phyloP scores from a whole-genome alignment of 2,888 invertebrate genomes.

The Mesorhabditis belari region DNA sequence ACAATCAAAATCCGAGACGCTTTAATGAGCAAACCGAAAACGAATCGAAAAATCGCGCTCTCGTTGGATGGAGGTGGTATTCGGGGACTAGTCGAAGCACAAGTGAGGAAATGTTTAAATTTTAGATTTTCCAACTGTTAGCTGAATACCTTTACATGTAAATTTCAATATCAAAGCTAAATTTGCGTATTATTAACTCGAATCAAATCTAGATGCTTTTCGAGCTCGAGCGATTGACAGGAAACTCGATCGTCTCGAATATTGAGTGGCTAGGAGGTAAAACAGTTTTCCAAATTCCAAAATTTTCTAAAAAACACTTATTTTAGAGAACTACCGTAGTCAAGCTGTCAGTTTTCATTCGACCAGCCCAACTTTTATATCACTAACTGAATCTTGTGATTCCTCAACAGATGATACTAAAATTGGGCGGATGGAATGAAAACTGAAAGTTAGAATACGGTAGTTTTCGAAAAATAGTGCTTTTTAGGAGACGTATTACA shows the following conservation, averaged over 20 bases:
- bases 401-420: too few species aligned
- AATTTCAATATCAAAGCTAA: background rate
- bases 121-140: background rate
- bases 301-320: too few species aligned
- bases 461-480: too few species aligned
- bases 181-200: background rate
- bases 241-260: constrained; percentile 66
- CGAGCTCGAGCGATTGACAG: constrained; percentile 24
- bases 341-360: too few species aligned
- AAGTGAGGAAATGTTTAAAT: constrained; percentile 17
- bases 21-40: background rate
- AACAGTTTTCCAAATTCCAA: constrained; percentile 1
- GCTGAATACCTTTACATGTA: background rate
- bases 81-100: constrained; percentile 37
- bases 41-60: background rate
- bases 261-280: constrained; percentile 89
- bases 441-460: constrained; percentile 1
- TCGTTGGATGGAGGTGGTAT: constrained; percentile 45
- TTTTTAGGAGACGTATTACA: too few species aligned
- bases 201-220: constrained; percentile 25
- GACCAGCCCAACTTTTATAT: too few species aligned
- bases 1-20: background rate
- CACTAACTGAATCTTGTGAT: too few species aligned
- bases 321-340: too few species aligned
- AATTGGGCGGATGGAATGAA: constrained; percentile 7